Percentiles rank a stretch among this genome's conserved stretches.
phyloP scores from a whole-genome alignment of 2,113 vertebrate species.

The Carollia perspicillata region DNA sequence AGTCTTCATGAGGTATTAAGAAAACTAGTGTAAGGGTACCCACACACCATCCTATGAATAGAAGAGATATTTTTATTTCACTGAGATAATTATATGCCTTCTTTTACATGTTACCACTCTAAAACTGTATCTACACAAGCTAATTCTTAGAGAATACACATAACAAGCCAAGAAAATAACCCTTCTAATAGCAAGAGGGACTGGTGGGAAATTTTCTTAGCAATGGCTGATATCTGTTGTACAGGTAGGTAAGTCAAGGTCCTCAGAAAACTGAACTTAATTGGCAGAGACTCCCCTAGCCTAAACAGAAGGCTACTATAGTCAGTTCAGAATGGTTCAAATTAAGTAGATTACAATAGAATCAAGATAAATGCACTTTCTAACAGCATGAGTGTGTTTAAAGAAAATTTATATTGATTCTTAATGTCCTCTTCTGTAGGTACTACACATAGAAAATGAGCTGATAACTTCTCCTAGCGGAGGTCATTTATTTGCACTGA shows the following conservation, averaged over 20 bases:
- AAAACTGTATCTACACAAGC: neutral
- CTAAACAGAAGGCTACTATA: neutral
- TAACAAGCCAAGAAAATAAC: slow-evolving; percentile 13
- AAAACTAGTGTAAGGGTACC: slow-evolving; percentile 33
- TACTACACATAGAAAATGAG: neutral
- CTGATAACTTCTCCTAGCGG: neutral
- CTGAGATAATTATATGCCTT: neutral
- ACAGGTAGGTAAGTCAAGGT: neutral
- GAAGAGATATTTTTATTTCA: neutral
- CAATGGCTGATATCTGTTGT: neutral
- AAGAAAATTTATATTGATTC: slow-evolving; percentile 20
- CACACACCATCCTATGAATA: slow-evolving; percentile 14
- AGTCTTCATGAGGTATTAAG: slow-evolving; percentile 46
- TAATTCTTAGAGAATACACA: neutral
- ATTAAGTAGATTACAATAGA: slow-evolving; percentile 16
- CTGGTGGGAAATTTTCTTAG: neutral
- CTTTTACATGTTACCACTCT: neutral
- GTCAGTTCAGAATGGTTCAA: neutral
- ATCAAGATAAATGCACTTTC: slow-evolving; percentile 1
- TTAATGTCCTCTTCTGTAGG: neutral
- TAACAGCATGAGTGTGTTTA: neutral
- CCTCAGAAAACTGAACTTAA: neutral
- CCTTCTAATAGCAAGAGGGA: slow-evolving; percentile 25
- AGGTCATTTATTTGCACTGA: slow-evolving; percentile 28
- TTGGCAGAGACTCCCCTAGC: neutral